Evolutionary conservation across 2,888 invertebrate genomes (phyloP).

Genomic region (Acanthacorydalis orientalis): DNA sequence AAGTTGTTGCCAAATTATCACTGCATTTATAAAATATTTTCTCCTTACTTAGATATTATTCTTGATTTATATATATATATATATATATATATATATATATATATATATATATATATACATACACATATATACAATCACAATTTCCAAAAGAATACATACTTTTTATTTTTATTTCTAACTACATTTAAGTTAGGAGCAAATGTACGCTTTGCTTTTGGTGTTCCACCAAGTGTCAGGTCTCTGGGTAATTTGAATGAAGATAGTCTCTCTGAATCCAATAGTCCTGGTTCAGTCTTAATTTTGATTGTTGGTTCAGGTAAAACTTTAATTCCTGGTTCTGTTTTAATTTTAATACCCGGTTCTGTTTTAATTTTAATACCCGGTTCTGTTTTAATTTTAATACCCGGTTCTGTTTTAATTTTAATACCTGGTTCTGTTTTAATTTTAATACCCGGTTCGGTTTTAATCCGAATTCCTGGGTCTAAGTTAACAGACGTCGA

Average conservation of each 20-base stretch:
- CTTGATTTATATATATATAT: not conserved
- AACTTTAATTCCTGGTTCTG: not conserved
- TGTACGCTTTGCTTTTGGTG: slow-evolving; percentile 31
- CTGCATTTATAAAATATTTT: not conserved
- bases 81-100: not conserved
- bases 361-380: not conserved
- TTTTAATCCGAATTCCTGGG: not conserved
- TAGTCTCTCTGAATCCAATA: slow-evolving; percentile 16
- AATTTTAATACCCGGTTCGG: slow-evolving; percentile 2
- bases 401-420: too few relatives aligned
- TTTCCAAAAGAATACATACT: slow-evolving; percentile 17
- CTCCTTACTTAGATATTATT: not conserved
- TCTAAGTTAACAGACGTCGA: too few relatives aligned
- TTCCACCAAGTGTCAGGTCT: slow-evolving; percentile 36
- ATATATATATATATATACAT: not conserved
- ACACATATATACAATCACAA: not conserved
- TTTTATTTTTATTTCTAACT: slow-evolving; percentile 38
- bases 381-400: not conserved
- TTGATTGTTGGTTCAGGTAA: slow-evolving; percentile 1
- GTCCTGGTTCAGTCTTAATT: slow-evolving; percentile 6
- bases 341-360: not conserved
- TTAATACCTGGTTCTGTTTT: slow-evolving; percentile 4
- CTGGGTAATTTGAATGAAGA: slow-evolving; percentile 36
- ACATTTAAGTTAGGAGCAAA: slow-evolving; percentile 43
- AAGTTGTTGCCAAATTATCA: not conserved